Percentiles rank a stretch among this genome's conserved stretches.
Evolutionary conservation across 2,113 vertebrate species (phyloP).

Genomic region (Stercorarius parasiticus): DNA sequence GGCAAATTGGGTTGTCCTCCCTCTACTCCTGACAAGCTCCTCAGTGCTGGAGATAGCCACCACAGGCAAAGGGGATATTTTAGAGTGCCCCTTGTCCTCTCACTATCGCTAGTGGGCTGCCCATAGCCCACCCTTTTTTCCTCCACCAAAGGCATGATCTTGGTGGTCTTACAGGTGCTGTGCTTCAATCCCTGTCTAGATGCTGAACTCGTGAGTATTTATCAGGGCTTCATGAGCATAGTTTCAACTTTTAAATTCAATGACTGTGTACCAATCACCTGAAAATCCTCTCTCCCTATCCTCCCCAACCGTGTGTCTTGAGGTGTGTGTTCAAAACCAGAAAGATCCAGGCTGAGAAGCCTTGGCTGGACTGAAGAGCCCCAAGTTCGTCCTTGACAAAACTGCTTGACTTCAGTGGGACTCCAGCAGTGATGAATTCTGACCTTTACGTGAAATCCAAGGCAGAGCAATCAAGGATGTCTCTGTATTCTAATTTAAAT

Average conservation of each 20-base stretch:
- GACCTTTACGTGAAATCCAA: neutral
- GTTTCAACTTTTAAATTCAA: neutral
- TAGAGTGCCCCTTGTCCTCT: neutral
- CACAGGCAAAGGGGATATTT: neutral
- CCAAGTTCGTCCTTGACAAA: neutral
- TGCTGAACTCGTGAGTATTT: neutral
- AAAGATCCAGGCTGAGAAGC: neutral
- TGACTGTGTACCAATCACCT: neutral
- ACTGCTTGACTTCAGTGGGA: neutral
- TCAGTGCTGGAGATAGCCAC: neutral
- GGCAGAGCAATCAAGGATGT: neutral
- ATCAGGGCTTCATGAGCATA: neutral
- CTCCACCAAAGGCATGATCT: neutral
- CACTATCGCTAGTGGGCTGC: rapidly evolving
- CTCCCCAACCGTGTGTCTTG: neutral
- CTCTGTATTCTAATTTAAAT: slow-evolving; percentile 29
- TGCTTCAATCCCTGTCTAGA: neutral
- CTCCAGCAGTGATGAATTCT: neutral
- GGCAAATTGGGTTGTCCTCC: neutral
- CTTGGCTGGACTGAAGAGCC: neutral
- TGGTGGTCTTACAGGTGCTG: neutral
- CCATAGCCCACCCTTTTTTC: neutral
- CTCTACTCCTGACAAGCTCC: neutral
- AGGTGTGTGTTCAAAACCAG: neutral
- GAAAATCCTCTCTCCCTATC: neutral